Percentiles rank a stretch among this genome's conserved stretches.
These are phyloP conservation scores for Drosophila quinaria DNA, from an alignment of 2,888 invertebrate genomes.

Conservation along the genomic window DNA sequence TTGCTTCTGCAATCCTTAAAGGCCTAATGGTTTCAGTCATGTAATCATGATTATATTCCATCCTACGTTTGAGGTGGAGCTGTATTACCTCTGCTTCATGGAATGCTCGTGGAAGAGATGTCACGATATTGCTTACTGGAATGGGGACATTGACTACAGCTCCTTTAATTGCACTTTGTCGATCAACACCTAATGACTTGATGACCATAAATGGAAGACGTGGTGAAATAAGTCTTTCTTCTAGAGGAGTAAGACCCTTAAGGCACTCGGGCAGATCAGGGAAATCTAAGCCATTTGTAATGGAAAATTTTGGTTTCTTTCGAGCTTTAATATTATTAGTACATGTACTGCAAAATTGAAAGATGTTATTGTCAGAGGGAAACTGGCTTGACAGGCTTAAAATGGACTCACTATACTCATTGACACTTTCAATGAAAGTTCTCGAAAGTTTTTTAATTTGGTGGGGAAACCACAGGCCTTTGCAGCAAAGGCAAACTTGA, in stretches of 20 bases:
- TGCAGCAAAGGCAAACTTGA: conserved; percentile 2
- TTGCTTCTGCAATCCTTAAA: conserved; percentile 2
- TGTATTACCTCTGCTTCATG: conserved; percentile 15
- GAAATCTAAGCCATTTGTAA: conserved; percentile 8
- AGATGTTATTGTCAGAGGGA: not conserved
- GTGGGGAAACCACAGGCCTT: not conserved
- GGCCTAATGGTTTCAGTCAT: conserved; percentile 18
- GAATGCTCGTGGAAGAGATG: conserved; percentile 7
- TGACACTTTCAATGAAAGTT: no score
- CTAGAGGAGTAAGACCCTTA: not conserved
- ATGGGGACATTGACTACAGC: not conserved
- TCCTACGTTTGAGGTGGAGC: conserved; percentile 18
- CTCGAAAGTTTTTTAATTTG: not conserved
- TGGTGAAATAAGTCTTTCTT: not conserved
- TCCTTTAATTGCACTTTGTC: not conserved
- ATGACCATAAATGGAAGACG: not conserved
- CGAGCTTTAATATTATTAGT: not conserved
- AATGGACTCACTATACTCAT: not conserved
- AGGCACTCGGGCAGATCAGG: not conserved
- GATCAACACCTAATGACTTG: not conserved
- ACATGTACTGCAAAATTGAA: not conserved
- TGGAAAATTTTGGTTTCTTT: conserved; percentile 5
- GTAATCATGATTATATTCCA: conserved; percentile 29
- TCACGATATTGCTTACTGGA: conserved; percentile 1
- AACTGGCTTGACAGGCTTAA: not conserved